Conservation (phyloP, 2,888 invertebrate genomes). For the Halictus quadricinctus region DNA sequence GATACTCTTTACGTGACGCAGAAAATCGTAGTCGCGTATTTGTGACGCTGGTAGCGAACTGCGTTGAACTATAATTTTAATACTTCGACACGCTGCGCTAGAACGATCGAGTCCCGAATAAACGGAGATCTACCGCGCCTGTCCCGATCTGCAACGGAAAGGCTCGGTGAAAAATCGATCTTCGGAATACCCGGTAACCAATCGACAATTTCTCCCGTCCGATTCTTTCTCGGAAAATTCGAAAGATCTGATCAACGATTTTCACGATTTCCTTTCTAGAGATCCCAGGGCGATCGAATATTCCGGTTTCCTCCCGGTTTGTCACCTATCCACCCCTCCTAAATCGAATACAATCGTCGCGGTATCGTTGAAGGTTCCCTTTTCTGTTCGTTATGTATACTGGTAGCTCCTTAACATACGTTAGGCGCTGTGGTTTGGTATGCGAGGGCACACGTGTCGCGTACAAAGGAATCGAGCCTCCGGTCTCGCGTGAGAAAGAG, state of each 20-base stretch:
- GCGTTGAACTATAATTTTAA: background rate
- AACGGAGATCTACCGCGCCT: background rate
- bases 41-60: too few species aligned
- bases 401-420: constrained; percentile 39
- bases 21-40: too few species aligned
- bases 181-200: background rate
- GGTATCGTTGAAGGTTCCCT: background rate
- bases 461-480: background rate
- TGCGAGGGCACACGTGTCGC: constrained; percentile 17
- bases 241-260: background rate
- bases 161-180: background rate
- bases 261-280: background rate
- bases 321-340: background rate
- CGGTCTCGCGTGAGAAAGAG: background rate
- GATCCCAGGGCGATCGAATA: background rate
- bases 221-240: background rate
- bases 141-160: background rate
- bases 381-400: constrained; percentile 25
- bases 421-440: constrained; percentile 54
- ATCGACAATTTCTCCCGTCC: background rate
- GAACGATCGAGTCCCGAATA: background rate
- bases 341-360: constrained; percentile 3
- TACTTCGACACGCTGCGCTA: too few species aligned
- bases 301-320: background rate
- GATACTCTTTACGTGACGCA: too few species aligned